Percentiles rank a stretch among this genome's conserved stretches.
Conservation (phyloP, 2,797 vertebrate species). For the Gymnodraco acuticeps region DNA sequence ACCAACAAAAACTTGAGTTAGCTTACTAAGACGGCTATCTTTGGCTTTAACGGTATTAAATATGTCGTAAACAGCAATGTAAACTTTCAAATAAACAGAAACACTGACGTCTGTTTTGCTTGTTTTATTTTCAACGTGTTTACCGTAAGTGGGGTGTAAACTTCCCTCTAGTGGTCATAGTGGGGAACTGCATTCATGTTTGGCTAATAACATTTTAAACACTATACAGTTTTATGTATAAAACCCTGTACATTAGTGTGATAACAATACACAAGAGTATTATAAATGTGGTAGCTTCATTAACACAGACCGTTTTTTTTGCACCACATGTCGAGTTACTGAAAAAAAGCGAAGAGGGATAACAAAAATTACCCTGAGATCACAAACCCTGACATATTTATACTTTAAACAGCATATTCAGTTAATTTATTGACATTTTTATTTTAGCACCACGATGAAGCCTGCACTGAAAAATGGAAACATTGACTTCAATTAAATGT, state of each 20-base stretch:
- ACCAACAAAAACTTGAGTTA: background rate
- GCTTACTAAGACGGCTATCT: background rate
- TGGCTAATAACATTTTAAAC: background rate
- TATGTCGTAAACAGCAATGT: background rate
- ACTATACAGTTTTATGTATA: background rate
- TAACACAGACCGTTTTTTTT: background rate
- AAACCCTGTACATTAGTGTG: background rate
- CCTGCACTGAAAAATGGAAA: no score
- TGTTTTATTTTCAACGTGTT: conserved; percentile 11
- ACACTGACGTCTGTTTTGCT: background rate
- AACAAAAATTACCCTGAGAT: background rate
- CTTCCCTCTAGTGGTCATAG: conserved; percentile 3
- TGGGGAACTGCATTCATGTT: background rate
- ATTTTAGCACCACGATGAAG: background rate
- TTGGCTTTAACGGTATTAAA: background rate
- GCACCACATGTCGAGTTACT: background rate
- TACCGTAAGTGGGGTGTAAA: background rate
- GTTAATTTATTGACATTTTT: conserved; percentile 7
- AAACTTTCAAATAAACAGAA: background rate
- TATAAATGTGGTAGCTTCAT: background rate
- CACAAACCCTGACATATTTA: background rate
- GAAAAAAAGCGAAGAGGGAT: background rate
- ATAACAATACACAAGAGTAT: background rate
- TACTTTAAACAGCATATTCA: background rate
- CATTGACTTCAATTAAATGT: no score